A percentile compares a stretch with the other conserved stretches of the same genome.
Evolutionary conservation across 2,888 invertebrate genomes (phyloP).

Genomic region (Perizoma flavofasciatum): DNA sequence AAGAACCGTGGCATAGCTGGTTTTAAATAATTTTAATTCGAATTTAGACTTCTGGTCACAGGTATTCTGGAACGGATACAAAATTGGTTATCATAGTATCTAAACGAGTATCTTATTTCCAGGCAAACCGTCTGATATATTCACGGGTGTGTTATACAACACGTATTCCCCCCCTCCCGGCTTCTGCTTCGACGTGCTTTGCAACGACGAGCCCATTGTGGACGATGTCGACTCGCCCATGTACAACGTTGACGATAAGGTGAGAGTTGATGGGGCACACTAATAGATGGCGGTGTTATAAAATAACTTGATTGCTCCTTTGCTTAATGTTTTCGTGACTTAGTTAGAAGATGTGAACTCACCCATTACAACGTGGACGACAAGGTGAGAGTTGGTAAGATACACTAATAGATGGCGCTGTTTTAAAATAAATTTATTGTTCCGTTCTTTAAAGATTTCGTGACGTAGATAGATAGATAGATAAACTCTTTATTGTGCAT

Average conservation of each 20-base stretch:
- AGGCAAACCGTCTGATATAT: conserved; percentile 88
- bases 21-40: too few species aligned
- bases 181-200: conserved; percentile 96
- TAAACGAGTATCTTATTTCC: conserved; percentile 5
- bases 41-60: too few species aligned
- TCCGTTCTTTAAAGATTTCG: too few species aligned
- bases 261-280: conserved; percentile 58
- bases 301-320: too few species aligned
- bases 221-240: conserved; percentile 92
- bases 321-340: too few species aligned
- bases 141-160: conserved; percentile 93
- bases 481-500: too few species aligned
- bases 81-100: too few species aligned
- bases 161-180: conserved; percentile 93
- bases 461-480: too few species aligned
- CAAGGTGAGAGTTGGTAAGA: conserved; percentile 79
- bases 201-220: conserved; percentile 92
- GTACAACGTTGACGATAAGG: conserved; percentile 91
- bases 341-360: conserved; percentile 88
- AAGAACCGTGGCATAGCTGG: too few species aligned
- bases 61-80: too few species aligned
- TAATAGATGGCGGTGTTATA: conserved; percentile 15
- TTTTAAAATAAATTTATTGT: background rate
- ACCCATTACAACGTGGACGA: conserved; percentile 92
- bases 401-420: conserved; percentile 10